Percentiles rank a stretch among this genome's conserved stretches.
Evolutionary conservation across 2,888 invertebrate species (phyloP).

Genomic region (Petrolisthes manimaculis): DNA sequence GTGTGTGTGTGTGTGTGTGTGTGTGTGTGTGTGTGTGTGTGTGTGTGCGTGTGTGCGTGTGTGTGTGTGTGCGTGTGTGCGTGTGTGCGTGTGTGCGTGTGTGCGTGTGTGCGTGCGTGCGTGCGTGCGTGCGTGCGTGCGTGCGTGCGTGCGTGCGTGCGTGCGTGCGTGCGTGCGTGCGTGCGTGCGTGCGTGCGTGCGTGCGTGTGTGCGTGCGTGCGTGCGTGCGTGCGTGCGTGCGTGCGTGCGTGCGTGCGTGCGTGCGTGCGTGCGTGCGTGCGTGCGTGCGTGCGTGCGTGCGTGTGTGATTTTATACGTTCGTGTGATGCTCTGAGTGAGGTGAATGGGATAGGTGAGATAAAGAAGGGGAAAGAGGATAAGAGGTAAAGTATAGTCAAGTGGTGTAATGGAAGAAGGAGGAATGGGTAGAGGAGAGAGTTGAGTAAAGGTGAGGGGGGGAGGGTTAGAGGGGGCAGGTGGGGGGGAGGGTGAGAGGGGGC

Average conservation of each 20-base stretch:
- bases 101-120: not conserved
- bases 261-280: not conserved
- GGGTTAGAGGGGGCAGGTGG: not conserved
- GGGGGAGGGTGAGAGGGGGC: not conserved
- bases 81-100: not conserved
- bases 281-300: not conserved
- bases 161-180: not conserved
- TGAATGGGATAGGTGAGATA: not conserved
- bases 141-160: not conserved
- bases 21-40: conserved; percentile 8
- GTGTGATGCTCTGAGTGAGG: not conserved
- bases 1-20: conserved; percentile 8
- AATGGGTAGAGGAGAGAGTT: not conserved
- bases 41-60: not conserved
- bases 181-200: not conserved
- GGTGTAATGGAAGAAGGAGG: not conserved
- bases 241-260: not conserved
- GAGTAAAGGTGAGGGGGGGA: no score
- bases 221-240: not conserved
- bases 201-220: not conserved
- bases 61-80: not conserved
- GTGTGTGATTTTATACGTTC: conserved; percentile 2
- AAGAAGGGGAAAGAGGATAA: not conserved
- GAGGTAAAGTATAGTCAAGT: not conserved
- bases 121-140: not conserved